Evolutionary conservation across 2,888 invertebrate genomes (phyloP), one percentile per base, ranked within the genome.

Genomic region (Sphecodes monilicornis): DNA sequence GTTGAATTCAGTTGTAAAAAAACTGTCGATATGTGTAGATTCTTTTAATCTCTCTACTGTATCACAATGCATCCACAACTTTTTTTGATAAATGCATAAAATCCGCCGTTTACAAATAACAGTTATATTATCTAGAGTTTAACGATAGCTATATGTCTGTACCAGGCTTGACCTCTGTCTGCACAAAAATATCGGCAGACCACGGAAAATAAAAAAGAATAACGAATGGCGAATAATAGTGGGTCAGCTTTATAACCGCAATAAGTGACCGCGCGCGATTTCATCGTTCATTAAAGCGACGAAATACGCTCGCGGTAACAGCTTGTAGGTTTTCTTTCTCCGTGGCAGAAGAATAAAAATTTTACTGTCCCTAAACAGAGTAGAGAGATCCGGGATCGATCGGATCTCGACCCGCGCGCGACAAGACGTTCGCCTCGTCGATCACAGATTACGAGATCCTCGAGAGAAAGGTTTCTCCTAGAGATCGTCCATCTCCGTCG

Each of bases 401-500:
- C 32, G 10, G 50, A 50, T 50, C 22, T 3, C 10, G 50, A 2
- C 50, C 10, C 50, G 10, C 50, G 50, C 50, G 50, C 50, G 50
- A n/a, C 32, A 18, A 32, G 29, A 32, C 32, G 64, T 64, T 16
- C 29, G 3, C 64, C 29, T 64, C 64, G 64, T 64, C 32, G 64
- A 32, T 64, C 64, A 64, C 64, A 29, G 32, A 64, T 64, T 64
- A 32, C 64, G 64, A 64, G 29, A 57, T 32, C 64, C 64, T 29
- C 64, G 29, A 22, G 36, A 50, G 22, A n/a, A 46, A 16, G 43
- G 46, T 82, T 80, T 46, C 41, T 64, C 50, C 50, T 50, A 22
- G 22, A 26, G 64, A 41, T 64, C 80, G 80, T 80, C 78, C 57
- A 39, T 79, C 72, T 72, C 16, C 50, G 46, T 39, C 57, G 68